Percentiles rank a stretch among this genome's conserved stretches.
Conservation (phyloP, 2,797 vertebrate genomes). For the Etheostoma nigrum region DNA sequence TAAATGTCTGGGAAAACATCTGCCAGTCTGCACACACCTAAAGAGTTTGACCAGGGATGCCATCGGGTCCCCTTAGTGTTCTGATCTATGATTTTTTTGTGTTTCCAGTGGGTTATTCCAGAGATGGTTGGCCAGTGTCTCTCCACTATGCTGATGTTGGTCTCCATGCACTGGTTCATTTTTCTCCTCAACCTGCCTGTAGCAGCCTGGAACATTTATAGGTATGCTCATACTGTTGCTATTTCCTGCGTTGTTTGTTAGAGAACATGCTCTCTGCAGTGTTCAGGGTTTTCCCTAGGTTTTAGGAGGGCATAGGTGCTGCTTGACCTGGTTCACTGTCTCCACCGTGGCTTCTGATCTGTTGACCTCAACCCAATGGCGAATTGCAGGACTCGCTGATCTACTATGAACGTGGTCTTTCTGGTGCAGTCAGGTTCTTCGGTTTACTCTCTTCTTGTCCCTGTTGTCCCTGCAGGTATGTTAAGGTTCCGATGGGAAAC, state of each 20-base stretch:
- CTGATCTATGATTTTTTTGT: slow-evolving; percentile 9
- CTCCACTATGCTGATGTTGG: slow-evolving; percentile 93
- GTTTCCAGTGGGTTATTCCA: slow-evolving; percentile 92
- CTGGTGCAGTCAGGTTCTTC: neutral
- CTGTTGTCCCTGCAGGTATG: slow-evolving; percentile 81
- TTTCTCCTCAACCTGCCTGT: slow-evolving; percentile 96
- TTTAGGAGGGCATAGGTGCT: too few relatives aligned
- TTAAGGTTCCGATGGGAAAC: slow-evolving; percentile 97
- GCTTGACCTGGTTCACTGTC: too few relatives aligned
- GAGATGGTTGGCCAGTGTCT: slow-evolving; percentile 92
- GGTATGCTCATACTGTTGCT: slow-evolving; percentile 78
- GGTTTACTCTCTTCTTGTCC: neutral
- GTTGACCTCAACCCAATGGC: too few relatives aligned
- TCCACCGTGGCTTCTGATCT: too few relatives aligned
- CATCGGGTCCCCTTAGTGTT: too few relatives aligned
- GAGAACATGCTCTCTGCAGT: neutral
- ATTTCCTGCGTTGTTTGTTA: neutral
- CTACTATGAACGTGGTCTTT: too few relatives aligned
- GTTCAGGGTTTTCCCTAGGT: too few relatives aligned
- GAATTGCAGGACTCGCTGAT: too few relatives aligned
- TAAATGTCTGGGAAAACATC: too few relatives aligned
- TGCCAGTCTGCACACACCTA: too few relatives aligned
- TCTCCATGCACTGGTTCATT: slow-evolving; percentile 98
- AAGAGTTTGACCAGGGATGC: too few relatives aligned
- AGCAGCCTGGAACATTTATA: slow-evolving; percentile 94